Conservation (phyloP, 2,797 vertebrate genomes). For the Amblyopsis hoosieri region DNA sequence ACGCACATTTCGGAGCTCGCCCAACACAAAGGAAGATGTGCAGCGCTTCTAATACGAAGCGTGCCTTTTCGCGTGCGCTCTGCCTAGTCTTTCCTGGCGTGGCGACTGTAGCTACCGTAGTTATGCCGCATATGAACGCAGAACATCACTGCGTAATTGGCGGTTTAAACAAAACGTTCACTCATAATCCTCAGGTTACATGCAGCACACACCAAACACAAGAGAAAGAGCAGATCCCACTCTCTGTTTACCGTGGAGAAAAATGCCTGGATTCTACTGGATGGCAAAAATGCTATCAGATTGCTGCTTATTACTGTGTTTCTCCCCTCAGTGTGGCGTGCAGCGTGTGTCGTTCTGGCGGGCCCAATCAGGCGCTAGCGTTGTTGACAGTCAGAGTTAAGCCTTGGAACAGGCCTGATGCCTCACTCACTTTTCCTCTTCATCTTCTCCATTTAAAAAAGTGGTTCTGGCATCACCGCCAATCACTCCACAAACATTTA, state of each 20-base stretch:
- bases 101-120: conserved; percentile 24
- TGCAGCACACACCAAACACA: conserved; percentile 15
- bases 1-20: conserved; percentile 54
- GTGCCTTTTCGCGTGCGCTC: conserved; percentile 3
- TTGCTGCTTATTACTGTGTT: conserved; percentile 46
- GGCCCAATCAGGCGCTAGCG: conserved; percentile 46
- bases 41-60: conserved; percentile 38
- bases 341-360: conserved; percentile 30
- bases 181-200: conserved; percentile 22
- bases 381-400: conserved; percentile 62
- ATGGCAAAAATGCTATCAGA: conserved; percentile 53
- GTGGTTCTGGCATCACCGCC: conserved; percentile 59
- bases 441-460: conserved; percentile 64
- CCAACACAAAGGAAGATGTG: conserved; percentile 37
- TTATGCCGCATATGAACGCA: conserved; percentile 30
- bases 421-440: conserved; percentile 54
- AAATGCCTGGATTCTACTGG: conserved; percentile 41
- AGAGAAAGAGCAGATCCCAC: conserved; percentile 16
- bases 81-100: conserved; percentile 9
- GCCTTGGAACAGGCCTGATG: conserved; percentile 54
- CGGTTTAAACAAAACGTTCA: conserved; percentile 25
- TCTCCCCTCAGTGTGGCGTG: conserved; percentile 36
- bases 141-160: conserved; percentile 30
- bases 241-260: conserved; percentile 16
- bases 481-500: conserved; percentile 64